Evolutionary conservation across 2,797 vertebrate species (phyloP).

Genomic region (Triplophysa bombifrons): DNA sequence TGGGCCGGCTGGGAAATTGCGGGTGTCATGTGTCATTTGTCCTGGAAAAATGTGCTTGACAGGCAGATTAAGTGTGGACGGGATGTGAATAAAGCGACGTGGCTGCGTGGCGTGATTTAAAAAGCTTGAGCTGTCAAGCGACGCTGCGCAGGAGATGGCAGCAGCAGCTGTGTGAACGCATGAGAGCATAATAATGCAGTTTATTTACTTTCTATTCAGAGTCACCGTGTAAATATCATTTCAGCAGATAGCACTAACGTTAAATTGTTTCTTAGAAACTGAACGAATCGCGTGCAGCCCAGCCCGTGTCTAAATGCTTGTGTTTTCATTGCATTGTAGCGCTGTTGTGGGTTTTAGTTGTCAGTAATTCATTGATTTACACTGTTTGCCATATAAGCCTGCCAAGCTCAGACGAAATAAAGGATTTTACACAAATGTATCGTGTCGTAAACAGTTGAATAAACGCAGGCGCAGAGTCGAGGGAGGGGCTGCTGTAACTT

Average conservation of each 20-base stretch:
- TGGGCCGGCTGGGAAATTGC: slow-evolving; percentile 62
- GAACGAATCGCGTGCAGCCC: not conserved
- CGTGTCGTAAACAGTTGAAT: not conserved
- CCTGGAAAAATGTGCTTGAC: not conserved
- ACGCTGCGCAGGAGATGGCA: slow-evolving; percentile 46
- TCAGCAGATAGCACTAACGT: not conserved
- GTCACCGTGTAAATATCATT: not conserved
- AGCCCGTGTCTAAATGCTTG: not conserved
- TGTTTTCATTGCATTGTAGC: not conserved
- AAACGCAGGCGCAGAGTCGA: slow-evolving; percentile 52
- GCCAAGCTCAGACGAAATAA: not conserved
- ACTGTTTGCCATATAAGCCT: not conserved
- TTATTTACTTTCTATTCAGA: slow-evolving; percentile 21
- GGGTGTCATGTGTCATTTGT: not conserved
- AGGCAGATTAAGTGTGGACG: not conserved
- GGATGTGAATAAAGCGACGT: too few relatives aligned
- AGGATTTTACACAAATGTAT: not conserved
- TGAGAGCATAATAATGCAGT: not conserved
- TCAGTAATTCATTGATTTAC: not conserved
- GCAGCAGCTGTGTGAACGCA: slow-evolving; percentile 14
- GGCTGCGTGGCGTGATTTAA: not conserved
- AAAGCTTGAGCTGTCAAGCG: slow-evolving; percentile 11
- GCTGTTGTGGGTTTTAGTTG: not conserved
- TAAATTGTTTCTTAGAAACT: not conserved
- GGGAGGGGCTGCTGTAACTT: slow-evolving; percentile 50